These are phyloP conservation scores for Lithobates pipiens DNA, from an alignment of 2,797 vertebrate species.

Conservation along the genomic window DNA sequence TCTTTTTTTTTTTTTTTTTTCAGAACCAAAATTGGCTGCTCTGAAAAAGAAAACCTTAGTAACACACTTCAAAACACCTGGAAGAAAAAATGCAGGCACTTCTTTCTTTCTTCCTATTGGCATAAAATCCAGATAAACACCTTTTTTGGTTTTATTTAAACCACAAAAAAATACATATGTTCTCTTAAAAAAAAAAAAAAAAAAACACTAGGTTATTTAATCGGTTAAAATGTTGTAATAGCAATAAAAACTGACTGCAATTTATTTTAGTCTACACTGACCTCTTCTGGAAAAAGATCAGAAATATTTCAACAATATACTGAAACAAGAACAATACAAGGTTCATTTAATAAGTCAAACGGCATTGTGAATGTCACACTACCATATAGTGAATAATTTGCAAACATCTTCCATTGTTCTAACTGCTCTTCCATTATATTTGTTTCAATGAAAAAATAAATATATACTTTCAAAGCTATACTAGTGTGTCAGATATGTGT, in stretches of 20 bases:
- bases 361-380: background rate
- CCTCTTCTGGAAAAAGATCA: constrained; percentile 68
- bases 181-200: no score
- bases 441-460: background rate
- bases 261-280: constrained; percentile 70
- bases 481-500: no score
- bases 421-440: background rate
- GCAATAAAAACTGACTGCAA: constrained; percentile 67
- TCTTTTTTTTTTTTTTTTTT: no score
- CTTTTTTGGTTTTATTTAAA: no score
- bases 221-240: background rate
- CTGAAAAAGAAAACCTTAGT: no score
- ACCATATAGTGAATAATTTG: background rate
- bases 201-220: background rate
- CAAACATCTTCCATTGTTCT: background rate
- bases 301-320: constrained; percentile 63
- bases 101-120: no score
- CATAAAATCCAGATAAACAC: no score
- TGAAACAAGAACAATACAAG: background rate
- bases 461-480: background rate
- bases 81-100: no score
- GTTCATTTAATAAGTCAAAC: background rate
- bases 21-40: no score
- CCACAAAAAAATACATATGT: background rate
- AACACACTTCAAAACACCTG: no score